phyloP scores from a whole-genome alignment of 1,140 invertebrate genomes.

The Trachymyrmex septentrionalis region DNA sequence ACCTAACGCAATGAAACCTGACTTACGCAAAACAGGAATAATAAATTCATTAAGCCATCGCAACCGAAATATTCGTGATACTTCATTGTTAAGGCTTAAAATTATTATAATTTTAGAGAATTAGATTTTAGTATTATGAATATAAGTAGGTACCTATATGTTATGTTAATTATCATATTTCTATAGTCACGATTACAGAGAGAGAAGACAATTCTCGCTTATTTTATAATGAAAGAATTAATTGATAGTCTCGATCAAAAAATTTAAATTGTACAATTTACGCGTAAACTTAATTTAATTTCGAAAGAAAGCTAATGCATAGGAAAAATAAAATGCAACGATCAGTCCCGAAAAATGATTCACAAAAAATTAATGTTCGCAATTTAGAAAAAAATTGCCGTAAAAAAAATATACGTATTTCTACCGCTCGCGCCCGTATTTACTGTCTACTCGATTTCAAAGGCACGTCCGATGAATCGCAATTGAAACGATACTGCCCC shows the following conservation, averaged over 20 bases:
- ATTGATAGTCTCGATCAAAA: not conserved
- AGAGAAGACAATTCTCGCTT: not conserved
- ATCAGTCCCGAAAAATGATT: slow-evolving; percentile 2
- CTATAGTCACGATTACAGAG: not conserved
- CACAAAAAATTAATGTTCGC: not conserved
- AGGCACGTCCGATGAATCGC: slow-evolving; percentile 31
- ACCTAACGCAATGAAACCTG: slow-evolving; percentile 23
- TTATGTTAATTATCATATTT: not conserved
- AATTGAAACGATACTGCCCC: slow-evolving; percentile 29
- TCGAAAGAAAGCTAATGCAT: not conserved
- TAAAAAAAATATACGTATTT: not conserved
- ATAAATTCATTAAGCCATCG: slow-evolving; percentile 39
- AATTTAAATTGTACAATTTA: not conserved
- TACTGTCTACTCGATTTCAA: slow-evolving; percentile 32
- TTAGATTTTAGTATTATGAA: not conserved
- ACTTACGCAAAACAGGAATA: slow-evolving; percentile 34
- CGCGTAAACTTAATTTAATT: not conserved
- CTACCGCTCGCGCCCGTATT: slow-evolving; percentile 18
- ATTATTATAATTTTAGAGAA: not conserved
- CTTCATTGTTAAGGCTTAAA: not conserved
- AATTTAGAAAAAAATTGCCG: slow-evolving; percentile 27
- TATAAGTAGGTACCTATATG: not conserved
- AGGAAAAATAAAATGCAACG: not conserved
- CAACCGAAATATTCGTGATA: not conserved
- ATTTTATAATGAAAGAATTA: not conserved